Conservation (phyloP, 1,140 invertebrate genomes). For the Drosophila saltans region DNA sequence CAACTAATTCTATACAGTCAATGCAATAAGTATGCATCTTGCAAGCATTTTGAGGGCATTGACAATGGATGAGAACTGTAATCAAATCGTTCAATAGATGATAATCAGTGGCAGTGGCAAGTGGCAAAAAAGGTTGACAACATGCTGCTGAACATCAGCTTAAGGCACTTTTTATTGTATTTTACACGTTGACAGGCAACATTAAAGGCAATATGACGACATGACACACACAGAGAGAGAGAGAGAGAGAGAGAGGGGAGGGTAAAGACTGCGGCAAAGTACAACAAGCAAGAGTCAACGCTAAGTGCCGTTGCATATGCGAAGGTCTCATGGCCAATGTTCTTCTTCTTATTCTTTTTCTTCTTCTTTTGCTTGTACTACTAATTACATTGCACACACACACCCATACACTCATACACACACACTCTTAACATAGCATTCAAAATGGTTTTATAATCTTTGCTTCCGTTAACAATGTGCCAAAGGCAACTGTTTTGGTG, state of each 20-base stretch:
- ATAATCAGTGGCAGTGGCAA: background rate
- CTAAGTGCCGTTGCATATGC: conserved; percentile 43
- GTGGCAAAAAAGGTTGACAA: conserved; percentile 2
- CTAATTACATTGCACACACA: conserved; percentile 69
- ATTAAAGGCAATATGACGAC: conserved; percentile 5
- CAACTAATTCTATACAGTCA: background rate
- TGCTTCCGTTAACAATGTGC: conserved; percentile 69
- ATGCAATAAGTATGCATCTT: background rate
- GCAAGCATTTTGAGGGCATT: background rate
- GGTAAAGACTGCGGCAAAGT: conserved; percentile 1
- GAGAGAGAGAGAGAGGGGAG: no score
- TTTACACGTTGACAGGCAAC: conserved; percentile 10
- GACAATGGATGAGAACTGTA: background rate
- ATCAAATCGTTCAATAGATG: conserved; percentile 6
- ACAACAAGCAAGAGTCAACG: conserved; percentile 9
- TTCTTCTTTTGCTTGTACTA: conserved; percentile 12
- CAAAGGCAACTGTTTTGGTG: conserved; percentile 15
- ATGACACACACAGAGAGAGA: conserved; percentile 1
- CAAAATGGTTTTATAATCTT: conserved; percentile 74
- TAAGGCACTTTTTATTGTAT: background rate
- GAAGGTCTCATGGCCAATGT: conserved; percentile 24
- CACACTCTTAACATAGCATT: conserved; percentile 35
- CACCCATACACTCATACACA: background rate
- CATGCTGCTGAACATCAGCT: background rate
- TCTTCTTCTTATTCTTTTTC: background rate